phyloP scores from a whole-genome alignment of 2,888 invertebrate species.

The Luffia ferchaultella region DNA sequence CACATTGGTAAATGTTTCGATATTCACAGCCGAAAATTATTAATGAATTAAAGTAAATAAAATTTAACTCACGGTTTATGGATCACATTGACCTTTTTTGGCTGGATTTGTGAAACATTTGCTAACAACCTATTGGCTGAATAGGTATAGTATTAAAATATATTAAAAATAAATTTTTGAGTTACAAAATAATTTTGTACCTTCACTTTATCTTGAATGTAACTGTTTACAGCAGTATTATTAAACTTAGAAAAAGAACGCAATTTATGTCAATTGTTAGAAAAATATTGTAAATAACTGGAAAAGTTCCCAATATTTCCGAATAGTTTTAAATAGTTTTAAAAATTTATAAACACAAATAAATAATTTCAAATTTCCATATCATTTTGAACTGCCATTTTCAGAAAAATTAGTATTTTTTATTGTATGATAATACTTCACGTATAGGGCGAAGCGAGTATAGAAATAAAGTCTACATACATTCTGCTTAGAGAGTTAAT shows the following conservation, averaged over 20 bases:
- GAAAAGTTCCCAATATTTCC: neutral
- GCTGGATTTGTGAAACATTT: neutral
- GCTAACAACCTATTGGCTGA: neutral
- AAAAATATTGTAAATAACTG: conserved; percentile 22
- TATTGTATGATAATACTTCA: no score
- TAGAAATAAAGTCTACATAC: no score
- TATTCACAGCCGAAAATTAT: neutral
- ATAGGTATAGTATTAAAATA: neutral
- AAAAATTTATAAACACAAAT: no score
- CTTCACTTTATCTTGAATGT: neutral
- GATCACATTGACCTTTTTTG: no score
- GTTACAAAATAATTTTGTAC: neutral
- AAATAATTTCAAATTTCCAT: no score
- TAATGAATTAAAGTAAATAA: conserved; percentile 1
- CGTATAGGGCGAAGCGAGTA: no score
- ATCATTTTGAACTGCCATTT: no score
- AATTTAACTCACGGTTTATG: neutral
- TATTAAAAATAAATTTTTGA: conserved; percentile 1
- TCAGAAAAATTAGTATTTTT: no score
- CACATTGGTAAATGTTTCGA: neutral
- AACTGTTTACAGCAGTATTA: conserved; percentile 11
- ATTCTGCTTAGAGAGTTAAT: no score
- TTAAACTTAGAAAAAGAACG: conserved; percentile 11
- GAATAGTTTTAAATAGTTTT: no score
- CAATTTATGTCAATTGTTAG: conserved; percentile 26